Conservation (phyloP, 2,113 vertebrate genomes). For the Paradoxurus hermaphroditus region DNA sequence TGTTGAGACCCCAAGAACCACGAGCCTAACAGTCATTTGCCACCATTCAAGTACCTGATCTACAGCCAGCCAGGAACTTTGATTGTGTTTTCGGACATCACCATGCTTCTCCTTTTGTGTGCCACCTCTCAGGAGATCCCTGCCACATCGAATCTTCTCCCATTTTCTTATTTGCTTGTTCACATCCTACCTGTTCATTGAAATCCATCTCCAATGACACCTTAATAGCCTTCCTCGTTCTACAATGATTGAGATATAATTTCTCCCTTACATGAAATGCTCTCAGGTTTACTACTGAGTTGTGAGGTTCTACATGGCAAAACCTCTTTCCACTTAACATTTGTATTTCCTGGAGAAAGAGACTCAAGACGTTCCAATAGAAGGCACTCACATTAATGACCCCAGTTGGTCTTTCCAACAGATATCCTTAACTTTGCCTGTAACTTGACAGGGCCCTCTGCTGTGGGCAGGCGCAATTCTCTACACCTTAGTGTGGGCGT, state of each 20-base stretch:
- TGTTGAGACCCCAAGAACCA: background rate
- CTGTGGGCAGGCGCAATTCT: background rate
- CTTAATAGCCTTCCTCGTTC: background rate
- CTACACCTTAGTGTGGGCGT: background rate
- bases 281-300: background rate
- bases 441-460: background rate
- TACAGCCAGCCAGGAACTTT: too few relatives aligned
- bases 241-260: background rate
- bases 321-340: background rate
- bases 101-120: background rate
- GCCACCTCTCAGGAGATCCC: background rate
- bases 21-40: background rate
- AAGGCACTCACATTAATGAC: background rate
- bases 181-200: background rate
- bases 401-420: background rate
- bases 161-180: background rate
- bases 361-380: background rate
- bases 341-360: background rate
- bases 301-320: background rate
- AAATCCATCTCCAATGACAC: background rate
- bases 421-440: background rate
- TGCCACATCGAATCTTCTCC: background rate
- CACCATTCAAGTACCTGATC: background rate
- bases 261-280: background rate
- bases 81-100: background rate